Evolutionary conservation across 2,888 invertebrate genomes (phyloP), one percentile per base, ranked within the genome.

Genomic region (Oscheius sp.): DNA sequence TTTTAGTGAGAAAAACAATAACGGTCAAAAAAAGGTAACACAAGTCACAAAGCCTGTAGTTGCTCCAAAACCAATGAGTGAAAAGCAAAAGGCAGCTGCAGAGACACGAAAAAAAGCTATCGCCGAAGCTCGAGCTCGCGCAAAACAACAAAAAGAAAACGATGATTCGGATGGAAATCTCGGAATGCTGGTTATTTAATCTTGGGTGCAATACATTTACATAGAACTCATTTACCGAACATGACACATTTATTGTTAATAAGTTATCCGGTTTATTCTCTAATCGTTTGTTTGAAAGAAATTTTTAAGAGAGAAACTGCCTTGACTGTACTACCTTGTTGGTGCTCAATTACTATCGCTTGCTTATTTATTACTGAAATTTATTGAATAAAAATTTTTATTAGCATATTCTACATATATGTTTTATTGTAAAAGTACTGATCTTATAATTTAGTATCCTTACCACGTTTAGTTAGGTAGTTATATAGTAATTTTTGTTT

Each of bases 1-100:
- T 33, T 61, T 61, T 25, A 65, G 65, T 46, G 27, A 37, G 25
- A 12, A 10, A 27, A 57, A 66, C 37, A 66, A 66, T 34, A 66
- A 66, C 25, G 45, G 34, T 17, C 17, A 33, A 33, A 48, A 34
- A 37, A 66, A 39, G 25, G 42, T 17, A 6, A 37, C 37, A 17
- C 25, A n/a, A 4, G 6, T 20, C n/a, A 8, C 33, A 5, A 55
- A 55, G 34, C 33, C 55, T 8, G 20, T 4, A n/a, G 34, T 34
- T 6, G 34, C 37, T 15, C 15, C 55, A 10, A 55, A 55, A 33
- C 55, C 55, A 4, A 10, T 55, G 20, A 34, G 34, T 15, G 55
- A 55, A 20, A 55, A 55, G 20, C 55, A 55, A 20, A 55, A 55
- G 34, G 20, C 5, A 10, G 33, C 34, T 3, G 55, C 55, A 4